Percentiles rank a stretch among this genome's conserved stretches.
These are phyloP conservation scores for Eristalinus aeneus DNA, from an alignment of 2,888 invertebrate species.

Conservation along the genomic window DNA sequence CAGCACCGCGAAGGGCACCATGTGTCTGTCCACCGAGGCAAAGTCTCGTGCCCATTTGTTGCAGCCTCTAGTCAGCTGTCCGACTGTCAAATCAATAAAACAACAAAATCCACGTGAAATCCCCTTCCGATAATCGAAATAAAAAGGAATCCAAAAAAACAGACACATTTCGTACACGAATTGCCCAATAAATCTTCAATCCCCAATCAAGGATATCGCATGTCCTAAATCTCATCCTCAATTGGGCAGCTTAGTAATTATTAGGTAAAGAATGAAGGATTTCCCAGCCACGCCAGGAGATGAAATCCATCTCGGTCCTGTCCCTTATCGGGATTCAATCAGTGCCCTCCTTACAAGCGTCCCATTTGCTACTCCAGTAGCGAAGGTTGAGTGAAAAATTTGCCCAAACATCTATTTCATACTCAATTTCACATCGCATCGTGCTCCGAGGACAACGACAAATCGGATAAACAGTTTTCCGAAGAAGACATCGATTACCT, in stretches of 20 bases:
- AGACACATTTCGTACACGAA: slow-evolving; percentile 22
- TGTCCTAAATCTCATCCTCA: slow-evolving; percentile 51
- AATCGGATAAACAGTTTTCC: slow-evolving; percentile 51
- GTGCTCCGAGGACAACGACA: slow-evolving; percentile 6
- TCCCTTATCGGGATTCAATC: slow-evolving; percentile 46
- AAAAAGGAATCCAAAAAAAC: background rate
- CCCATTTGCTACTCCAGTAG: background rate
- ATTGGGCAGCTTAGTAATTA: slow-evolving; percentile 39
- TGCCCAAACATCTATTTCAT: slow-evolving; percentile 49
- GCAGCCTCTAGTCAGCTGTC: slow-evolving; percentile 45
- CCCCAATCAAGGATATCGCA: slow-evolving; percentile 59
- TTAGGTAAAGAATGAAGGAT: slow-evolving; percentile 22
- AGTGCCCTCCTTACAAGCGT: background rate
- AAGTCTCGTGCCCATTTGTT: slow-evolving; percentile 62
- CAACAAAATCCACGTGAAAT: slow-evolving; percentile 30
- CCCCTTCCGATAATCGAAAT: slow-evolving; percentile 21
- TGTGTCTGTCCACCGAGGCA: slow-evolving; percentile 34
- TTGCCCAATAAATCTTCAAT: slow-evolving; percentile 67
- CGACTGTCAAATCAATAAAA: slow-evolving; percentile 17
- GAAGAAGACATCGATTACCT: slow-evolving; percentile 23
- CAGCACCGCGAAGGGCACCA: slow-evolving; percentile 34
- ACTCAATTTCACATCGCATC: slow-evolving; percentile 60
- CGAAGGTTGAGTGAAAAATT: slow-evolving; percentile 17
- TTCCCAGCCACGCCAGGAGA: slow-evolving; percentile 18
- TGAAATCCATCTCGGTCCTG: background rate